These are phyloP conservation scores for Chionis minor DNA, from an alignment of 2,113 vertebrate genomes.

Conservation along the genomic window DNA sequence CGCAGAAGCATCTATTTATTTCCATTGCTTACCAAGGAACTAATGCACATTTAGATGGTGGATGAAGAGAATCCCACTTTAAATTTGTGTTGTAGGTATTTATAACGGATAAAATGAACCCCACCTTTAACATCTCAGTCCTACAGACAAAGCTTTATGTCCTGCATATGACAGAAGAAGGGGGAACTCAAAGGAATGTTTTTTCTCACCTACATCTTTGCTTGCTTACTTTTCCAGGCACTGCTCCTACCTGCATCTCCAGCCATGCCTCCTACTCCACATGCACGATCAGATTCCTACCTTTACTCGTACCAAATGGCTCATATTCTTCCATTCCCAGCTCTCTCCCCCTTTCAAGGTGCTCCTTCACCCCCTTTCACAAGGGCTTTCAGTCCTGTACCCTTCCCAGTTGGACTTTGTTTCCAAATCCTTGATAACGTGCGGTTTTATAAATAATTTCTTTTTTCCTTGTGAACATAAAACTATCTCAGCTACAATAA, in stretches of 20 bases:
- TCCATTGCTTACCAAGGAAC: background rate
- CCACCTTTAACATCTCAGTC: background rate
- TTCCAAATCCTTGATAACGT: background rate
- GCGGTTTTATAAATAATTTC: background rate
- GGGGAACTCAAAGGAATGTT: background rate
- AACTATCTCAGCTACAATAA: conserved; percentile 7
- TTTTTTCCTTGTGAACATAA: background rate
- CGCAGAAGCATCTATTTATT: background rate
- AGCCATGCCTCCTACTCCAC: background rate
- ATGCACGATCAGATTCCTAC: background rate
- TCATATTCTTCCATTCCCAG: background rate
- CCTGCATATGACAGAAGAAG: background rate
- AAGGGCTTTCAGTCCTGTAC: background rate
- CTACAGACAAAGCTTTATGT: background rate
- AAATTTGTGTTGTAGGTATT: background rate
- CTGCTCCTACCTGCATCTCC: background rate
- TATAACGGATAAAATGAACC: background rate
- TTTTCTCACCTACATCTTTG: background rate
- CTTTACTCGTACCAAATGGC: background rate
- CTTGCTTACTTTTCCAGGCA: background rate
- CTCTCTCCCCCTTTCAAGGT: background rate
- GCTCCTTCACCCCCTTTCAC: background rate
- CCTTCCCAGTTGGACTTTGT: background rate
- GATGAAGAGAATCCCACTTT: background rate
- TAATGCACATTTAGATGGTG: background rate